These are phyloP conservation scores for Okamejei kenojei DNA, from an alignment of 2,797 vertebrate genomes.

Conservation along the genomic window DNA sequence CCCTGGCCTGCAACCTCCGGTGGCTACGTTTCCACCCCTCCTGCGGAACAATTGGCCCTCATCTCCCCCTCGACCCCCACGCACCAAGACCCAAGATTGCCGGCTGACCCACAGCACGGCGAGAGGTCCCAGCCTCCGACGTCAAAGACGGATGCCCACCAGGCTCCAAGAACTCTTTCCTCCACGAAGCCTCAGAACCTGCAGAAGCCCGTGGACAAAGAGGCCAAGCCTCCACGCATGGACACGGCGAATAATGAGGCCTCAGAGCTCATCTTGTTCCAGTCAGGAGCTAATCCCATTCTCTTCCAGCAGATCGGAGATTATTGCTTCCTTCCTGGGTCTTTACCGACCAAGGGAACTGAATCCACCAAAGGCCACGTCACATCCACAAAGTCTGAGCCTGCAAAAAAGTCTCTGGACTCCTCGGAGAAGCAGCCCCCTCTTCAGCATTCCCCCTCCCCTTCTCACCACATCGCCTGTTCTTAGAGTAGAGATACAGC, in stretches of 20 bases:
- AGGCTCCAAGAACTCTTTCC: too few relatives aligned
- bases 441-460: too few relatives aligned
- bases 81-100: too few relatives aligned
- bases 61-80: fast-evolving
- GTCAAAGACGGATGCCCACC: too few relatives aligned
- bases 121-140: neutral
- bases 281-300: neutral
- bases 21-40: neutral
- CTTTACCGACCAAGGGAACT: neutral
- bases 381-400: neutral
- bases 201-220: neutral
- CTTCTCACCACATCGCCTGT: neutral
- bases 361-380: neutral
- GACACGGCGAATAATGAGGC: neutral
- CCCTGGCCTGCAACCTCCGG: neutral
- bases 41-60: neutral
- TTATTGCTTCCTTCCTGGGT: slow-evolving; percentile 23
- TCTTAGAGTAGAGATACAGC: too few relatives aligned
- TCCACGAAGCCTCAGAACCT: neutral
- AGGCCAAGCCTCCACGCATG: neutral
- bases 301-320: neutral
- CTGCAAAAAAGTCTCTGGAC: too few relatives aligned
- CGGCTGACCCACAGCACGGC: neutral
- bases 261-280: neutral
- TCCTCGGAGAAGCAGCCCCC: neutral